These are phyloP conservation scores for Siphonodentalium dalli DNA, from an alignment of 2,888 invertebrate genomes.

Conservation along the genomic window DNA sequence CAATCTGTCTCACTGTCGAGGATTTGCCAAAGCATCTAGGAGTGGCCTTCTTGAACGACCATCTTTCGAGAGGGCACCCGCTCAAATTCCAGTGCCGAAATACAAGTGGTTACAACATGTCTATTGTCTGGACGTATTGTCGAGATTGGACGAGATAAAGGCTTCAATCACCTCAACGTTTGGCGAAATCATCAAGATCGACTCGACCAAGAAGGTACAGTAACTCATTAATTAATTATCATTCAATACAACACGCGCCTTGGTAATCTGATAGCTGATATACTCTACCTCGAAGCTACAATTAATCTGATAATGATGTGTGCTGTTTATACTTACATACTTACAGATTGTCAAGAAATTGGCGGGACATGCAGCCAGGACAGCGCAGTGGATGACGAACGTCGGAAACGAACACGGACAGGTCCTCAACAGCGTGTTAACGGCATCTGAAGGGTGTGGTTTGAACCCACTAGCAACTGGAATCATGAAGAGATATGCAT, in stretches of 20 bases:
- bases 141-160: conserved; percentile 31
- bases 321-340: too few species aligned
- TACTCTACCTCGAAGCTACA: too few species aligned
- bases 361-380: too few species aligned
- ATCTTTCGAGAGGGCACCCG: conserved; percentile 22
- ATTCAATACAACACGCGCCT: too few species aligned
- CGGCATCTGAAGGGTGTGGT: conserved; percentile 27
- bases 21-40: conserved; percentile 10
- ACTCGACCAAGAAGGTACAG: conserved; percentile 47
- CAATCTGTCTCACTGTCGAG: conserved; percentile 24
- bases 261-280: too few species aligned
- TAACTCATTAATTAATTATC: too few species aligned
- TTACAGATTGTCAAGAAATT: too few species aligned
- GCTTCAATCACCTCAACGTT: conserved; percentile 35
- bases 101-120: conserved; percentile 33
- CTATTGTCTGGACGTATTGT: conserved; percentile 25
- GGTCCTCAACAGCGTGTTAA: too few species aligned
- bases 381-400: too few species aligned
- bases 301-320: too few species aligned
- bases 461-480: conserved; percentile 24
- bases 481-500: conserved; percentile 23
- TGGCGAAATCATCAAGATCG: conserved; percentile 38
- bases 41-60: conserved; percentile 3
- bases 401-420: too few species aligned
- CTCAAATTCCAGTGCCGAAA: conserved; percentile 14